phyloP scores from a whole-genome alignment of 2,113 vertebrate genomes.

The Gobiocypris rarus region DNA sequence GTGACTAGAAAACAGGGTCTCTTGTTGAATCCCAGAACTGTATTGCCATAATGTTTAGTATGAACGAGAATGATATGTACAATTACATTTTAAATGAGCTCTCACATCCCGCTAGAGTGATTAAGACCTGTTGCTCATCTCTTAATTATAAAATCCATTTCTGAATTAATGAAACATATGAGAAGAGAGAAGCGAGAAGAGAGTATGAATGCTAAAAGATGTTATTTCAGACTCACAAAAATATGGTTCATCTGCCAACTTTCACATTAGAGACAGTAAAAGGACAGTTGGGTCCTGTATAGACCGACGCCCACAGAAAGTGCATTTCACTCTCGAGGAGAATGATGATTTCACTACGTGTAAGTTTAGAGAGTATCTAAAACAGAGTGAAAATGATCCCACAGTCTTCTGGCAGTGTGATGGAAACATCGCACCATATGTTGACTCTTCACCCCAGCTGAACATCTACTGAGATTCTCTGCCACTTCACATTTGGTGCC shows the following conservation, averaged over 20 bases:
- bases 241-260: slow-evolving; percentile 45
- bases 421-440: slow-evolving; percentile 47
- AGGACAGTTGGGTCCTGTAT: slow-evolving; percentile 42
- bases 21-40: neutral
- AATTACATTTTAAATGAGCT: slow-evolving; percentile 41
- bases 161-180: slow-evolving; percentile 49
- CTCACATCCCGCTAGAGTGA: slow-evolving; percentile 38
- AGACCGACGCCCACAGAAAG: slow-evolving; percentile 52
- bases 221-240: slow-evolving; percentile 55
- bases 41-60: neutral
- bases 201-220: neutral
- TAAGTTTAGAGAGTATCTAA: slow-evolving; percentile 1
- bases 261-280: slow-evolving; percentile 54
- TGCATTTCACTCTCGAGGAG: slow-evolving; percentile 50
- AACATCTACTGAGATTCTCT: slow-evolving; percentile 47
- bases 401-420: slow-evolving; percentile 20
- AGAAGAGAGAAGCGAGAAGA: slow-evolving; percentile 39
- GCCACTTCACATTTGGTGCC: slow-evolving; percentile 51
- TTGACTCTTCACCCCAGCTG: slow-evolving; percentile 50
- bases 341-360: slow-evolving; percentile 19
- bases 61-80: neutral
- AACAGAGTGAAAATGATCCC: neutral
- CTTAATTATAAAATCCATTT: slow-evolving; percentile 50
- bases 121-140: slow-evolving; percentile 53
- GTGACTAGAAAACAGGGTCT: neutral